Conservation (phyloP, 2,888 invertebrate genomes). For the Coremacera marginata region DNA sequence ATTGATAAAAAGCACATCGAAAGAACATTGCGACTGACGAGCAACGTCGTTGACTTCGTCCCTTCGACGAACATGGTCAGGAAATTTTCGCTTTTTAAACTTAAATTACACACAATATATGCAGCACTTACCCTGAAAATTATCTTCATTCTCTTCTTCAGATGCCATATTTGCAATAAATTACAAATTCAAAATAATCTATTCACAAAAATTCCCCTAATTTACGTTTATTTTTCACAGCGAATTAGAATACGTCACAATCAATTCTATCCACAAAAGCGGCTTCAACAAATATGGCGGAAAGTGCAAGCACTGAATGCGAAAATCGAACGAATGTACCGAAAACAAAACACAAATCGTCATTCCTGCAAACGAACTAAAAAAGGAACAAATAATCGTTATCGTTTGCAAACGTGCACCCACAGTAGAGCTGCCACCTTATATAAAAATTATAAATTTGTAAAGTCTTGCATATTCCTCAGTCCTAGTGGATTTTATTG, state of each 20-base stretch:
- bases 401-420: too few species aligned
- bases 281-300: constrained; percentile 56
- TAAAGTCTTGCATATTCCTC: too few species aligned
- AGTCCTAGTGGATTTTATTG: too few species aligned
- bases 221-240: constrained; percentile 59
- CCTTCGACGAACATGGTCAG: constrained; percentile 34
- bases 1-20: neutral
- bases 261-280: constrained; percentile 45
- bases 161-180: constrained; percentile 78
- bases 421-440: too few species aligned
- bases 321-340: constrained; percentile 31
- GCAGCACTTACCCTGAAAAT: constrained; percentile 83
- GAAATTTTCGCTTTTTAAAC: constrained; percentile 37
- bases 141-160: constrained; percentile 89
- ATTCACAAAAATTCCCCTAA: constrained; percentile 56
- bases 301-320: constrained; percentile 41
- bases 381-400: too few species aligned
- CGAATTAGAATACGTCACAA: constrained; percentile 46
- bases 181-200: constrained; percentile 53
- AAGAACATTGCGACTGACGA: neutral
- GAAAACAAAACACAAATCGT: constrained; percentile 23
- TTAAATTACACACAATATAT: constrained; percentile 25
- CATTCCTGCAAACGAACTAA: too few species aligned
- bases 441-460: too few species aligned
- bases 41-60: constrained; percentile 17